Evolutionary conservation across 53 echinoderm and acorn worm genomes (phyloP).

Genomic region (Mesocentrotus franciscanus): DNA sequence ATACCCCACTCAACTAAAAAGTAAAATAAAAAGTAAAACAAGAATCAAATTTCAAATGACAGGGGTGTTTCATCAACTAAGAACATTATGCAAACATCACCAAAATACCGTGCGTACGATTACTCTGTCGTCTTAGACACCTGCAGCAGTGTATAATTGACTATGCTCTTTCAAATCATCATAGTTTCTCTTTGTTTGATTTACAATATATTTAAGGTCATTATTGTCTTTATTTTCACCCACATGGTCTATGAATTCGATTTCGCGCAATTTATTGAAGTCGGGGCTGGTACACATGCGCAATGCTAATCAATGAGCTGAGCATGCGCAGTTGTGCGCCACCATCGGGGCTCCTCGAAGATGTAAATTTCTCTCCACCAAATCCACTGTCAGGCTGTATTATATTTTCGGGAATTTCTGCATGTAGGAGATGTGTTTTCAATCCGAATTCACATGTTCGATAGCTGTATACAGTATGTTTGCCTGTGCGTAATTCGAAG

Average conservation of each 20-base stretch:
- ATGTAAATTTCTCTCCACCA: conserved; percentile 15
- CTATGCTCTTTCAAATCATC: not conserved
- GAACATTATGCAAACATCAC: too few species aligned
- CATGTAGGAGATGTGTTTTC: not conserved
- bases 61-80: too few species aligned
- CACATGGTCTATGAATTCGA: conserved; percentile 51
- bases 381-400: not conserved
- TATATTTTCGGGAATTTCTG: conserved; percentile 42
- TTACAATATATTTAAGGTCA: not conserved
- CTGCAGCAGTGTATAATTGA: not conserved
- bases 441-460: not conserved
- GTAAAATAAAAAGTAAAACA: too few species aligned
- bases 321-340: conserved; percentile 64
- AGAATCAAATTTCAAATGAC: too few species aligned
- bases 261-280: conserved; percentile 69
- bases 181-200: not conserved
- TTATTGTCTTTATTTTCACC: conserved; percentile 9
- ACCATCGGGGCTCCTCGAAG: conserved; percentile 60
- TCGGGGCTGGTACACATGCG: conserved; percentile 35
- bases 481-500: not conserved
- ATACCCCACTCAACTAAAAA: too few species aligned
- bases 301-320: conserved; percentile 26
- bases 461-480: conserved; percentile 23
- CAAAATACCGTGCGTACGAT: too few species aligned
- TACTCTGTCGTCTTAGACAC: not conserved